Conservation (phyloP, 2,888 invertebrate genomes). For the Himalopsyche japonica region DNA sequence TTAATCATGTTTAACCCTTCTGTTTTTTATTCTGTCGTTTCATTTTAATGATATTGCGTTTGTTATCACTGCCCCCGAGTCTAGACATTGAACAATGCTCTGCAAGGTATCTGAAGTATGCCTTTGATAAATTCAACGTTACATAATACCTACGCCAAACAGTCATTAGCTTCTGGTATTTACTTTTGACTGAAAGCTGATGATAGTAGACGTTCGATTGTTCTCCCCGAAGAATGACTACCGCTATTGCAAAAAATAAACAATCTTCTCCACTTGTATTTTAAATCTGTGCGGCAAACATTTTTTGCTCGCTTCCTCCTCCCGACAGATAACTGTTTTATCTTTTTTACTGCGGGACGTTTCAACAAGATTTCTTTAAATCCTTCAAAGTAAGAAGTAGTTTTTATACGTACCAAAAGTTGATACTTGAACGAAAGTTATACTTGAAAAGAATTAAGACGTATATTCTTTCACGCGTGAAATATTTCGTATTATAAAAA, state of each 20-base stretch:
- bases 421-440: not conserved
- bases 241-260: not conserved
- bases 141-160: conserved; percentile 16
- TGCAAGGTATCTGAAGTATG: not conserved
- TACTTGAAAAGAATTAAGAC: not conserved
- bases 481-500: no score
- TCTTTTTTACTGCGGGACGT: not conserved
- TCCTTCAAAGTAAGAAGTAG: not conserved
- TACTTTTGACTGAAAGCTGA: conserved; percentile 6
- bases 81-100: not conserved
- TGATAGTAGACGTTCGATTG: not conserved
- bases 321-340: not conserved
- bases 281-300: not conserved
- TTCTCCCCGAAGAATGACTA: not conserved
- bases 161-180: conserved; percentile 21
- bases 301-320: not conserved
- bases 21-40: no score
- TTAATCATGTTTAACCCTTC: no score
- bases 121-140: conserved; percentile 3
- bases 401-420: not conserved
- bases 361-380: not conserved
- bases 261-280: not conserved
- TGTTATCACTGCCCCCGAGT: not conserved
- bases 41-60: not conserved
- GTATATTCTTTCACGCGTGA: no score